Conservation (phyloP, 2,797 vertebrate species). For the Pantherophis alleghaniensis region DNA sequence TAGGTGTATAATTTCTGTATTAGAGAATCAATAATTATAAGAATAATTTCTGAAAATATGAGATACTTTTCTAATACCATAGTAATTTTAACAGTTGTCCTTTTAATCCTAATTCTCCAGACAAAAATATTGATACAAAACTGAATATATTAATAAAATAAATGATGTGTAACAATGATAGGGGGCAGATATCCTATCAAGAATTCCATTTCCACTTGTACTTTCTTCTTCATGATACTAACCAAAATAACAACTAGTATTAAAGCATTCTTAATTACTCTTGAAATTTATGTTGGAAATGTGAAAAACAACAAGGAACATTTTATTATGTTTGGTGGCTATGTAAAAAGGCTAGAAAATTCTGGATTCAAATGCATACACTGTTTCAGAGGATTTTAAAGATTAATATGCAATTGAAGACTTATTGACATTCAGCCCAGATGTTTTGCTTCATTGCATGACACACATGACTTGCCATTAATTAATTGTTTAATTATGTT, state of each 20-base stretch:
- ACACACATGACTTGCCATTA: slow-evolving; percentile 53
- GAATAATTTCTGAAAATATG: not conserved
- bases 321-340: not conserved
- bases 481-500: slow-evolving; percentile 67
- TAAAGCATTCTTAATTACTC: not conserved
- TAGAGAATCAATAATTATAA: not conserved
- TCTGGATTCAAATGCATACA: not conserved
- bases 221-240: not conserved
- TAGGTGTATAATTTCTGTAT: not conserved
- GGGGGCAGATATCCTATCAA: not conserved
- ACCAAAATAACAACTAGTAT: not conserved
- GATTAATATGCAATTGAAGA: slow-evolving; percentile 8
- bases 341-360: not conserved
- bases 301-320: not conserved
- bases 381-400: not conserved
- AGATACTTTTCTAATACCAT: not conserved
- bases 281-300: not conserved
- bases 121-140: not conserved
- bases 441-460: slow-evolving; percentile 58
- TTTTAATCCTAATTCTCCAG: not conserved
- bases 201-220: not conserved
- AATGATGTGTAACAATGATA: not conserved
- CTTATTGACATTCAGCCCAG: slow-evolving; percentile 50
- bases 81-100: not conserved
- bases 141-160: not conserved